Base-by-base conservation (phyloP, 2,113 vertebrate species). In the Aleadryas rufinucha region DNA sequence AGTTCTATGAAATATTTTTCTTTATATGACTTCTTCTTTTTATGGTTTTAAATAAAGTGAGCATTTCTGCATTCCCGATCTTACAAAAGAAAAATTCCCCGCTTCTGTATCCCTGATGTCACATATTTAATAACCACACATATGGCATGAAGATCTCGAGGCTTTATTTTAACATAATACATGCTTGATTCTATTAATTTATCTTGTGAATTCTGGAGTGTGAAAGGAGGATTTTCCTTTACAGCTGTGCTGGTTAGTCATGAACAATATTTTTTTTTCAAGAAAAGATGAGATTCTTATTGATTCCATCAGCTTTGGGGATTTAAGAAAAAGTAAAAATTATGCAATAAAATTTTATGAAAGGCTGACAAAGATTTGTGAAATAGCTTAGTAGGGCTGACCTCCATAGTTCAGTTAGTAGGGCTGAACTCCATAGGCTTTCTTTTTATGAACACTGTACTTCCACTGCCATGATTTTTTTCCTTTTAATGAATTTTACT, bases 61-160 rank as follows among this genome's bases (percentile, higher is more conserved):
- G 2, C 30, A 44, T 89, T 76, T 69, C 59, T 74, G 30, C 33
- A 33, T 78, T 92, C 69, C 28, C 81, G 30, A 47, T 75, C 31
- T 44, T 52, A 49, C 7, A 74, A 63, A 61, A 77, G 13, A 63
- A 77, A 66, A 92, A n/a, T 49, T 24, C 19, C 54, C 24, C 1
- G 1, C 39, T 74, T 75, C 0, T 0, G 2, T 76, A 16, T 65
- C 57, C 57, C 16, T 8, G 20, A 13, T 64, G 15, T 10, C 59
- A 60, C 5, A 13, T 71, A 56, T 69, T 86, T 72, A 74, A 18
- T 45, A 72, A 82, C 47, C n/a, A 39, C 9, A 18, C 31, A 39
- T 5, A 56, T 8, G 9, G 19, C 13, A n/a, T 37, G 52, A 39
- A 90, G 65, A 89, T 65, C 8, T 64, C 12, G 7, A 65, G 31